Conservation (phyloP, 92 coral and sea anemone species). For the Micromussa lordhowensis region DNA sequence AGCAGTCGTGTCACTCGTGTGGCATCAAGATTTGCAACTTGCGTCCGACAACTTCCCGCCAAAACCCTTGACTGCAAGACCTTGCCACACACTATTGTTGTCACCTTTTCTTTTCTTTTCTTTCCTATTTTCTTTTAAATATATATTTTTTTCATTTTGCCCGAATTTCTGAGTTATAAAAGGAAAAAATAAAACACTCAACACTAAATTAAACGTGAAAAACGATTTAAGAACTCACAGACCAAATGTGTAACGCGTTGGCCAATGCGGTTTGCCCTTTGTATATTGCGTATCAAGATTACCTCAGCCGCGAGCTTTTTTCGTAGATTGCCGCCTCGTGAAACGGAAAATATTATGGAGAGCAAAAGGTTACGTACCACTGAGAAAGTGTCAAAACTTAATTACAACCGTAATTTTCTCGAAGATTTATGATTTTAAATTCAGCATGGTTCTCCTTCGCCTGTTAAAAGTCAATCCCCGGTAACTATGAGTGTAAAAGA, state of each 20-base stretch:
- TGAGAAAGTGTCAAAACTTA: conserved; percentile 12
- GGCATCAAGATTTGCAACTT: background rate
- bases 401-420: background rate
- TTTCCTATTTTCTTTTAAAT: too few species aligned
- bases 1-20: too few species aligned
- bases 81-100: background rate
- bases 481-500: background rate
- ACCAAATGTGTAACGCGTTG: background rate
- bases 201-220: conserved; percentile 12
- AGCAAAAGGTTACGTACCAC: background rate
- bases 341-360: background rate
- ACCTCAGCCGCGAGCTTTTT: background rate
- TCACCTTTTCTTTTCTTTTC: too few species aligned
- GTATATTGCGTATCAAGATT: background rate
- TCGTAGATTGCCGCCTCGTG: background rate
- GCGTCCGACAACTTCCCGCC: background rate
- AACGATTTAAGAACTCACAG: conserved; percentile 20
- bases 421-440: background rate
- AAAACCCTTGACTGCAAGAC: background rate
- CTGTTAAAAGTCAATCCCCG: background rate
- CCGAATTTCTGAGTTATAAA: background rate
- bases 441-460: background rate
- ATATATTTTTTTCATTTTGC: too few species aligned
- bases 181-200: background rate
- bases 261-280: background rate